Conservation (phyloP, 2,888 invertebrate species). For the Xanthostigma xanthostigma region DNA sequence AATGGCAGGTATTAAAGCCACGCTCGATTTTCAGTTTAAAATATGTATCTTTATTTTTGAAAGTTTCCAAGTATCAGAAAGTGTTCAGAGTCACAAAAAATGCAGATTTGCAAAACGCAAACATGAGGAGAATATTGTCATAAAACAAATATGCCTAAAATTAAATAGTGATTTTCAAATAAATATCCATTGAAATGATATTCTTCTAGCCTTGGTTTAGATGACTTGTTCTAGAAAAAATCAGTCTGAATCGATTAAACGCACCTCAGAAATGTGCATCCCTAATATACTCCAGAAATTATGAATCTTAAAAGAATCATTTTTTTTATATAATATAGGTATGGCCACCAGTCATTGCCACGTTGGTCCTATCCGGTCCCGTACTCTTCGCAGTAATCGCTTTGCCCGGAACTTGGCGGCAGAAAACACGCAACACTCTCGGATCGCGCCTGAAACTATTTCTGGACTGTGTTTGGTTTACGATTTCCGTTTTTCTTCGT, state of each 20-base stretch:
- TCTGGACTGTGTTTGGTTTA: conserved; percentile 57
- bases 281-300: not conserved
- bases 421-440: conserved; percentile 24
- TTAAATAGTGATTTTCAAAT: no score
- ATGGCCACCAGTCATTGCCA: conserved; percentile 54
- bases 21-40: not conserved
- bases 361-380: conserved; percentile 50
- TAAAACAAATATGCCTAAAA: no score
- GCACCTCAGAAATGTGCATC: not conserved
- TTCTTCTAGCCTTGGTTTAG: no score
- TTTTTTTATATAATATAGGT: conserved; percentile 39
- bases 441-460: conserved; percentile 27
- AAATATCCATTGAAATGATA: no score
- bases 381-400: conserved; percentile 51
- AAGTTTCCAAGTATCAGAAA: no score
- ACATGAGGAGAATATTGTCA: no score
- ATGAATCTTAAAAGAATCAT: not conserved
- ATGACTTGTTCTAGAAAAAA: no score
- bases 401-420: conserved; percentile 39
- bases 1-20: conserved; percentile 40
- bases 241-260: no score
- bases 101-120: no score
- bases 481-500: conserved; percentile 49
- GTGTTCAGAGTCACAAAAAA: no score
- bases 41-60: not conserved